These are phyloP conservation scores for Xiphophorus couchianus DNA, from an alignment of 2,113 vertebrate genomes.

Conservation along the genomic window DNA sequence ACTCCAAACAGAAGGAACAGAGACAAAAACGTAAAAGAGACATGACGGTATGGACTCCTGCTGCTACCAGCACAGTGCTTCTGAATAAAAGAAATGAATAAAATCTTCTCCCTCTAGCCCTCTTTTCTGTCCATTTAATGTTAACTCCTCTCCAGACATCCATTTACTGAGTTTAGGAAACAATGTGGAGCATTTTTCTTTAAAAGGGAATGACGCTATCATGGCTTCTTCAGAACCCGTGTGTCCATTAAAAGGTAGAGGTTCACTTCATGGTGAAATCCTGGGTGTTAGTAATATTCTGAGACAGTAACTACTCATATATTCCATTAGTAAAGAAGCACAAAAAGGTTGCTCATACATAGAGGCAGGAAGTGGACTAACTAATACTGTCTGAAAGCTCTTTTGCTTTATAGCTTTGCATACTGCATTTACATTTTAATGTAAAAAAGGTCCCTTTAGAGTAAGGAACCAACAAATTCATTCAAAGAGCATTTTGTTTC, in stretches of 20 bases:
- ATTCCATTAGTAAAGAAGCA: slow-evolving; percentile 3
- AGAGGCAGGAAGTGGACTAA: neutral
- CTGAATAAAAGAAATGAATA: slow-evolving; percentile 46
- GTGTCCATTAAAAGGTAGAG: slow-evolving; percentile 16
- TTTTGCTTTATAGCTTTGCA: slow-evolving; percentile 12
- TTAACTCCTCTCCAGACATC: slow-evolving; percentile 40
- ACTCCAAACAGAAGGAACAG: slow-evolving; percentile 24
- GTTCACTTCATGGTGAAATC: slow-evolving; percentile 5
- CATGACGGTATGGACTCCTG: slow-evolving; percentile 45
- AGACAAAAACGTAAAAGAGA: slow-evolving; percentile 31
- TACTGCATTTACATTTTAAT: neutral
- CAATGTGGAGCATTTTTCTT: slow-evolving; percentile 69
- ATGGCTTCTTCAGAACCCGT: slow-evolving; percentile 26
- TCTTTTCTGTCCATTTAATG: slow-evolving; percentile 25
- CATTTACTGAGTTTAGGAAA: slow-evolving; percentile 56
- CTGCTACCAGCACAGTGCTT: slow-evolving; percentile 47
- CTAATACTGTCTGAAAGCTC: slow-evolving; percentile 7
- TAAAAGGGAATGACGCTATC: slow-evolving; percentile 37
- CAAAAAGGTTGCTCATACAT: neutral
- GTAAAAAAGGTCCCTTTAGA: neutral
- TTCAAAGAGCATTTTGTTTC: neutral
- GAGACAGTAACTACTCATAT: slow-evolving; percentile 24
- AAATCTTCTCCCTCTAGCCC: neutral
- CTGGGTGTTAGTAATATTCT: neutral
- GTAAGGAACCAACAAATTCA: neutral